These are phyloP conservation scores for Pampusana beccarii DNA, from an alignment of 2,113 vertebrate species.

Conservation along the genomic window DNA sequence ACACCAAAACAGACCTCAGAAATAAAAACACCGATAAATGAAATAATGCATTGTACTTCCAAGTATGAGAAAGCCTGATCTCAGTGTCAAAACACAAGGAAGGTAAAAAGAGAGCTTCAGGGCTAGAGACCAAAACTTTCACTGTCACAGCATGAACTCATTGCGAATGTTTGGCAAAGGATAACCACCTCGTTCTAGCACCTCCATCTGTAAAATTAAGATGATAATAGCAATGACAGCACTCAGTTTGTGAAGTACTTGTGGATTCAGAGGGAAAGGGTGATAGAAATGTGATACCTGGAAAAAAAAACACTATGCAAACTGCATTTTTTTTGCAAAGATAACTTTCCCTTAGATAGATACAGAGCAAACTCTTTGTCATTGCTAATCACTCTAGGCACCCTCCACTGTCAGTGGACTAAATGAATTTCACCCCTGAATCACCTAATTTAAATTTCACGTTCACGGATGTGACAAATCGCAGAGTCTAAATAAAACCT, in stretches of 20 bases:
- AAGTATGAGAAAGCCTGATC: not conserved
- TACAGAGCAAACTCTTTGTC: not conserved
- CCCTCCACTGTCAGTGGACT: not conserved
- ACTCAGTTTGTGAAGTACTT: not conserved
- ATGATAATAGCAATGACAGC: not conserved
- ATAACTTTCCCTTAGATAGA: not conserved
- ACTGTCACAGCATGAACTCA: not conserved
- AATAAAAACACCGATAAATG: not conserved
- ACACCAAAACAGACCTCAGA: not conserved
- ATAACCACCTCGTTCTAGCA: not conserved
- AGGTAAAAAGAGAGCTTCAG: not conserved
- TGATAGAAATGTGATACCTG: not conserved
- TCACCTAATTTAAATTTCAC: not conserved
- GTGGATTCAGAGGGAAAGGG: not conserved
- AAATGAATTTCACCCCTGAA: not conserved
- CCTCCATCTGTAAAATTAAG: not conserved
- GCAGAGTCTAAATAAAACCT: not conserved
- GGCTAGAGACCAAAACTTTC: not conserved
- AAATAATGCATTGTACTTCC: not conserved
- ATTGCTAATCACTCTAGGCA: not conserved
- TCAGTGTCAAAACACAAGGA: not conserved
- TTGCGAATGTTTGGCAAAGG: not conserved
- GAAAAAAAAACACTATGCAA: not conserved
- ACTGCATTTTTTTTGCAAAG: not conserved
- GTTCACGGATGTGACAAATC: not conserved